These are phyloP conservation scores for Hipposideros armiger DNA, from an alignment of 2,113 vertebrate species.

Conservation along the genomic window DNA sequence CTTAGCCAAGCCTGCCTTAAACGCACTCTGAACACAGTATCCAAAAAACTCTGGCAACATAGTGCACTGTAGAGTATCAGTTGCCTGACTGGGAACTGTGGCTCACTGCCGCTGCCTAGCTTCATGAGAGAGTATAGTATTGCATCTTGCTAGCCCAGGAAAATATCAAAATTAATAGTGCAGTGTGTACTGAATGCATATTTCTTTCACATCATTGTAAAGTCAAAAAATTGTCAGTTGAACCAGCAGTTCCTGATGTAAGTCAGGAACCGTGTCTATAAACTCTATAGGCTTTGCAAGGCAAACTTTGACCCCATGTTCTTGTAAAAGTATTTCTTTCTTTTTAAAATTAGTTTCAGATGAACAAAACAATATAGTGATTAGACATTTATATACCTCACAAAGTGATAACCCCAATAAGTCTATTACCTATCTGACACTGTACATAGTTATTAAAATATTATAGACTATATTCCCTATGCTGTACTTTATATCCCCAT, in stretches of 20 bases:
- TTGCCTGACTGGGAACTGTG: background rate
- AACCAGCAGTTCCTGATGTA: background rate
- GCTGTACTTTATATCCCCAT: too few relatives aligned
- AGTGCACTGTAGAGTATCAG: background rate
- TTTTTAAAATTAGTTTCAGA: too few relatives aligned
- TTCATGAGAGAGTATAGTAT: background rate
- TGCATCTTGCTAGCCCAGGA: background rate
- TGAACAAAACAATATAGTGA: too few relatives aligned
- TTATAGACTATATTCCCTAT: too few relatives aligned
- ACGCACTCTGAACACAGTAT: background rate
- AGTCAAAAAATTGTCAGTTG: background rate
- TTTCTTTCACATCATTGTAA: background rate
- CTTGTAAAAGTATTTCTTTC: background rate
- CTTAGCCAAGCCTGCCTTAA: background rate
- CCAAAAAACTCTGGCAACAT: background rate
- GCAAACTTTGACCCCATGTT: background rate
- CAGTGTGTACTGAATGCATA: background rate
- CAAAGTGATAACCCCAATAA: too few relatives aligned
- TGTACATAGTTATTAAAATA: too few relatives aligned
- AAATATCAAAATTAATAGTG: background rate
- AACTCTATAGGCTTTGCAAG: background rate
- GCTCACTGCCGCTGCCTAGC: background rate
- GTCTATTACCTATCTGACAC: too few relatives aligned
- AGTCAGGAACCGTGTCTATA: background rate
- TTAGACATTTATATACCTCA: too few relatives aligned